phyloP scores from a whole-genome alignment of 2,888 invertebrate genomes.

The Cinara cedri region DNA sequence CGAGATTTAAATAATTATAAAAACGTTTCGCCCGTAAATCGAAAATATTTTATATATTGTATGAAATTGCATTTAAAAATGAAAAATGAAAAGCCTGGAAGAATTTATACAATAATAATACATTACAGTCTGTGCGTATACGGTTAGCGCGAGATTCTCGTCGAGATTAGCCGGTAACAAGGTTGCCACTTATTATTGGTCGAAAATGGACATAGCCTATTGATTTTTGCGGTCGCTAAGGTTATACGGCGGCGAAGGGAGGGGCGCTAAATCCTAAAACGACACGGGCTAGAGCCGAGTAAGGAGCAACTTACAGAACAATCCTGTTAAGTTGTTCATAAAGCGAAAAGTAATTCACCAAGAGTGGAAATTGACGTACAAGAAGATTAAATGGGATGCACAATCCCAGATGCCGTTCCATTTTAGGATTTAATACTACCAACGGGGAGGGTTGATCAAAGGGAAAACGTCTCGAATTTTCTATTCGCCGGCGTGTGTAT shows the following conservation, averaged over 20 bases:
- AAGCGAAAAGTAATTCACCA: conserved; percentile 56
- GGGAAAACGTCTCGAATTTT: conserved; percentile 46
- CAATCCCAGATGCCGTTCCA: conserved; percentile 51
- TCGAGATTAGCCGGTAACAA: conserved; percentile 38
- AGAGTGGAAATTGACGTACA: conserved; percentile 55
- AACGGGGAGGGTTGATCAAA: conserved; percentile 44
- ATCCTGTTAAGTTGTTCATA: conserved; percentile 56
- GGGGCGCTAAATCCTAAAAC: conserved; percentile 53
- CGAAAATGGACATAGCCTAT: conserved; percentile 45
- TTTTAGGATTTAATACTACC: conserved; percentile 52
- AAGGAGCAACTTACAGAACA: conserved; percentile 54
- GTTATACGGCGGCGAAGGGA: conserved; percentile 27
- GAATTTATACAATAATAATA: background rate
- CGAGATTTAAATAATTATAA: too few relatives aligned
- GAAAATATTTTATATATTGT: too few relatives aligned
- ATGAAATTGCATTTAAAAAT: background rate
- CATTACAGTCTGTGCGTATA: background rate
- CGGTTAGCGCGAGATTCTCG: background rate
- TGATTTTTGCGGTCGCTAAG: conserved; percentile 56
- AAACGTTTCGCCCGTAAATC: too few relatives aligned
- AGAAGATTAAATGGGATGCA: conserved; percentile 56
- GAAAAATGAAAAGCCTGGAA: too few relatives aligned
- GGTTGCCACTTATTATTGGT: conserved; percentile 54
- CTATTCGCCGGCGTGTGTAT: conserved; percentile 20
- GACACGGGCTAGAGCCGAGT: conserved; percentile 23